Base-by-base conservation (phyloP, 2,888 invertebrate species). In the Stenurella melanura region DNA sequence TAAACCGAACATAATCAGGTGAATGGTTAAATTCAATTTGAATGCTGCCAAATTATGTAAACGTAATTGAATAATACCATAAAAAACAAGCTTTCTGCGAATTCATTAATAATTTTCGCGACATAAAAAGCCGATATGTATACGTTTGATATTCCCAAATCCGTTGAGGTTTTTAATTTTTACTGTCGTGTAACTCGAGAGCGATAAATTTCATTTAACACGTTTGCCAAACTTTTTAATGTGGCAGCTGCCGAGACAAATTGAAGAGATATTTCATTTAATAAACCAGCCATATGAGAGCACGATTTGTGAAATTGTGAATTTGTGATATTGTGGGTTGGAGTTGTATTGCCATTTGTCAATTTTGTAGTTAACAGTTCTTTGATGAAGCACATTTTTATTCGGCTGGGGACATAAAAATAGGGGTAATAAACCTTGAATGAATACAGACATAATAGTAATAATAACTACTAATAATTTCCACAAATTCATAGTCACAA, bases 101-200 rank as follows among this genome's bases (percentile, higher is more conserved):
- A 50, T 15, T 50, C 50, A n/a, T 50, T 50, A 50, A 38, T 38
- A 38, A 50, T 50, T 50, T n/a, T 50, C n/a, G n/a, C 50, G 50
- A 50, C n/a, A n/a, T 50, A n/a, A 50, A 42, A n/a, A 50, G 50
- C 50, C n/a, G 6, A 50, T 50, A 50, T n/a, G 50, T 7, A 38
- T 15, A 42, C 42, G 12, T n/a, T 50, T 50, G 50, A 6, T 50
- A 50, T 50, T 6, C n/a, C 50, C 50, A n/a, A 50, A 50, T 50
- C n/a, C 50, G 50, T n/a, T 50, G 50, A 4, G 1, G 50, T 15
- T 50, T 50, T 50, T 50, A 50, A 50, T 50, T 15, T 50, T 50
- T n/a, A 50, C 50, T 50, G 50, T 15, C 15, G 42, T 15, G 15
- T 50, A n/a, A n/a, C n/a, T n/a, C 50, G 50, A 50, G n/a, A 17